A percentile compares a stretch with the other conserved stretches of the same genome.
phyloP scores from a whole-genome alignment of 2,113 vertebrate species.

The Aythya baeri region DNA sequence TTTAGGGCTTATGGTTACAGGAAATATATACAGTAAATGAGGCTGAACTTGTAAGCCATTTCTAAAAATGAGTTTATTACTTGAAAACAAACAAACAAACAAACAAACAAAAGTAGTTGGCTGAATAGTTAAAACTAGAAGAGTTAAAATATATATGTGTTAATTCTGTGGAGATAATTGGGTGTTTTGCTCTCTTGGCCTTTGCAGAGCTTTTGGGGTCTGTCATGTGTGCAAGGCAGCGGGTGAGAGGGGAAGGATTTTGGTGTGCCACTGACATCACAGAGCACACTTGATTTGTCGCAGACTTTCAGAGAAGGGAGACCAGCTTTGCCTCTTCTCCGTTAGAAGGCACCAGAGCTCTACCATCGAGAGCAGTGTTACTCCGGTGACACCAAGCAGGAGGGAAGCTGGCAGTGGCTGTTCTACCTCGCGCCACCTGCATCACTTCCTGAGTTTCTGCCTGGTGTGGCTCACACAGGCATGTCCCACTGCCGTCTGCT shows the following conservation, averaged over 20 bases:
- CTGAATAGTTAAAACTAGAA: background rate
- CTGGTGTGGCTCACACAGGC: rapidly evolving
- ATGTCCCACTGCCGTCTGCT: background rate
- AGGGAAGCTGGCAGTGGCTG: background rate
- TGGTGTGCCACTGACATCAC: rapidly evolving
- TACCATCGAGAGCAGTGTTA: rapidly evolving
- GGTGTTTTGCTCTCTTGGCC: background rate
- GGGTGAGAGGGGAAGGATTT: background rate
- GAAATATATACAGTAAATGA: background rate
- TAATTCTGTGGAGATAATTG: background rate
- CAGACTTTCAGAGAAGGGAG: background rate
- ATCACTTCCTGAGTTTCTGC: background rate
- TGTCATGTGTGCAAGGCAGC: rapidly evolving
- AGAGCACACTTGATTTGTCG: rapidly evolving
- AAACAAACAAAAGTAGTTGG: background rate
- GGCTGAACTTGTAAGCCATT: background rate
- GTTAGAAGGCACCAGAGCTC: constrained; percentile 34
- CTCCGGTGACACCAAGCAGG: rapidly evolving
- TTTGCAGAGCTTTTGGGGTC: background rate
- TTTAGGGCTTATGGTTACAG: background rate
- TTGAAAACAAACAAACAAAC: background rate
- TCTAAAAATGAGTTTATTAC: background rate
- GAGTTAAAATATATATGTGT: background rate
- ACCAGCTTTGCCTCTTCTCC: background rate
- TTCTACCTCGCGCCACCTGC: too few relatives aligned